Evolutionary conservation across 1,140 invertebrate genomes (phyloP), one percentile per base, ranked within the genome.

Genomic region (Ceratina calcarata): DNA sequence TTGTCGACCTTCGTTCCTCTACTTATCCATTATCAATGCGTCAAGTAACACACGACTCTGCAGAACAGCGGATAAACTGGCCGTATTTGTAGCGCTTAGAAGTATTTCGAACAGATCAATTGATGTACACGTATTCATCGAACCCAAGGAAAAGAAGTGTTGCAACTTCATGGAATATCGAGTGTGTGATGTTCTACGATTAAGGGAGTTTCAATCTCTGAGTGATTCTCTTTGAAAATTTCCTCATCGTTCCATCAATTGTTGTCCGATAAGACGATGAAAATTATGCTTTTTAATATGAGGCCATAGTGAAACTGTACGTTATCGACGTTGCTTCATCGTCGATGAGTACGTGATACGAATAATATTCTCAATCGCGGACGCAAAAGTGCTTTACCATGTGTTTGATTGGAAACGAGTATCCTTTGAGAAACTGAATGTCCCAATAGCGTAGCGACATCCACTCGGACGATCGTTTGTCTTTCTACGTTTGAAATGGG

Each of bases 401-500:
- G 37, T 60, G 64, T 24, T 45, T 67, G n/a, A 49, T 37, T 32
- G 3, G 22, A 15, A 68, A 22, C 27, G 62, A 60, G 60, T 8
- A 13, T 27, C 10, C 51, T 60, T 53, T n/a, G 69, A 55, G 64
- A 62, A 67, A 75, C 6, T 12, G 58, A 80, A 76, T 68, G 72
- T 74, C 45, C 62, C 72, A 57, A 57, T 65, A 80, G 37, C 60
- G 61, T 49, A 18, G 32, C 62, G 70, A 45, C 22, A 79, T 66
- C 64, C 27, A 67, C 70, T 82, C 27, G 37, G 62, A 72, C 61
- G 67, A 75, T 77, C 83, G 80, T 79, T 89, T 89, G 86, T 91
- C 90, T 89, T 89, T 90, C 84, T 82, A 83, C 80, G 83, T 91
- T 89, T 88, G 86, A 86, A 90, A 90, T 86, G 86, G 83, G 81